Evolutionary conservation across 2,113 vertebrate species (phyloP).

Genomic region (Poicephalus meyeri): DNA sequence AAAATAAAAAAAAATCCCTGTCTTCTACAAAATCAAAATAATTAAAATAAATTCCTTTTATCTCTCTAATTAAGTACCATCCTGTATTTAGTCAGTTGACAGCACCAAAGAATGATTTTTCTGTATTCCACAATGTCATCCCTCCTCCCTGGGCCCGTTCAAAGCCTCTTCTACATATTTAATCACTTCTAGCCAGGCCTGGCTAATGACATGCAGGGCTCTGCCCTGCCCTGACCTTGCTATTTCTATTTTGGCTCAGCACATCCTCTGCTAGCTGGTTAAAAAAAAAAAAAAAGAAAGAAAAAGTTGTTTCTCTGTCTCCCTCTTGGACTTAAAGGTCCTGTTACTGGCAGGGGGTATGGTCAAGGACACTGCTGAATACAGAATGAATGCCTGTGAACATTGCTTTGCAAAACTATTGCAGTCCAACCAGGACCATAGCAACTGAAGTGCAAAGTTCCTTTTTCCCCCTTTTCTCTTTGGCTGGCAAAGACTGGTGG

Average conservation of each 20-base stretch:
- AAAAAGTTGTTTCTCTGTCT: slow-evolving; percentile 63
- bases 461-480: neutral
- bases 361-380: slow-evolving; percentile 64
- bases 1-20: neutral
- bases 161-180: slow-evolving; percentile 73
- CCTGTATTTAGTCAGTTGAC: slow-evolving; percentile 51
- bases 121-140: slow-evolving; percentile 64
- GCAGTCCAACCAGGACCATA: slow-evolving; percentile 9
- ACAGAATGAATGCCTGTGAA: slow-evolving; percentile 54
- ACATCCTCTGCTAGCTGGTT: slow-evolving; percentile 71
- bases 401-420: slow-evolving; percentile 61
- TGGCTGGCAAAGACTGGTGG: neutral
- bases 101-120: slow-evolving; percentile 74
- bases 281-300: slow-evolving; percentile 5
- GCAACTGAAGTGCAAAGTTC: neutral
- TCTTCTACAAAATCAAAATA: slow-evolving; percentile 68
- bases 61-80: slow-evolving; percentile 68
- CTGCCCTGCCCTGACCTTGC: slow-evolving; percentile 75
- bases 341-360: slow-evolving; percentile 63
- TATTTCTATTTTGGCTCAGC: slow-evolving; percentile 79
- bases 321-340: slow-evolving; percentile 68
- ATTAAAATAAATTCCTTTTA: slow-evolving; percentile 71
- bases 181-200: slow-evolving; percentile 71
- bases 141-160: slow-evolving; percentile 70
- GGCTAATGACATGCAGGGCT: slow-evolving; percentile 78